phyloP scores from a whole-genome alignment of 2,888 invertebrate genomes.

The Torymus tubicola region DNA sequence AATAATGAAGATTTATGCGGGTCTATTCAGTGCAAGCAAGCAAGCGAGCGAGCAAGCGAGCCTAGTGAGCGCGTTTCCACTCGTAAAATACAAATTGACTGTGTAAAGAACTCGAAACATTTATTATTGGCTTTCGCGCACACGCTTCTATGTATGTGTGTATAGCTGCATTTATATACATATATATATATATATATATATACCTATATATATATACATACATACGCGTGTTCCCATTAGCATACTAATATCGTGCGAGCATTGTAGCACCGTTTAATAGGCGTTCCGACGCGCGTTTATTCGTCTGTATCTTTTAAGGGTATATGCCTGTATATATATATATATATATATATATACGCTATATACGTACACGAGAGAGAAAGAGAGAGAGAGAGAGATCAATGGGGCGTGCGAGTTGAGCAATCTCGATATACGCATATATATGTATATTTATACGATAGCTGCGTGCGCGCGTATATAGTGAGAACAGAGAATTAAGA shows the following conservation, averaged over 20 bases:
- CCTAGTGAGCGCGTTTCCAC: constrained; percentile 28
- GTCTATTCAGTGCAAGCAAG: constrained; percentile 9
- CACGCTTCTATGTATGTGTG: not conserved
- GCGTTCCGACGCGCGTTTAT: constrained; percentile 20
- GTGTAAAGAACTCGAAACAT: constrained; percentile 48
- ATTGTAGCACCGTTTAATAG: constrained; percentile 46
- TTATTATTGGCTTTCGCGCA: constrained; percentile 32
- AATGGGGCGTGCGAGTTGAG: constrained; percentile 7
- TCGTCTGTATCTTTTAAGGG: too few species aligned
- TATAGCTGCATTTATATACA: not conserved
- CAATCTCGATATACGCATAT: not conserved
- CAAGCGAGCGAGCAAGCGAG: not conserved
- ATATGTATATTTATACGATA: too few species aligned
- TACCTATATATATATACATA: not conserved
- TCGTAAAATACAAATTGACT: constrained; percentile 57
- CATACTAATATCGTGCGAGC: constrained; percentile 53
- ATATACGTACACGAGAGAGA: too few species aligned
- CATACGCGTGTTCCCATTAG: constrained; percentile 42
- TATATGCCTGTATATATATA: too few species aligned
- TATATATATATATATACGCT: too few species aligned
- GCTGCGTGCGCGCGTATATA: too few species aligned
- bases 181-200: not conserved
- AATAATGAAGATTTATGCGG: constrained; percentile 52
- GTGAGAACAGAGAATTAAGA: not conserved
- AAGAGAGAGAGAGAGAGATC: constrained; percentile 2